Evolutionary conservation across 2,797 vertebrate species (phyloP).

Genomic region (Bovichtus diacanthus): DNA sequence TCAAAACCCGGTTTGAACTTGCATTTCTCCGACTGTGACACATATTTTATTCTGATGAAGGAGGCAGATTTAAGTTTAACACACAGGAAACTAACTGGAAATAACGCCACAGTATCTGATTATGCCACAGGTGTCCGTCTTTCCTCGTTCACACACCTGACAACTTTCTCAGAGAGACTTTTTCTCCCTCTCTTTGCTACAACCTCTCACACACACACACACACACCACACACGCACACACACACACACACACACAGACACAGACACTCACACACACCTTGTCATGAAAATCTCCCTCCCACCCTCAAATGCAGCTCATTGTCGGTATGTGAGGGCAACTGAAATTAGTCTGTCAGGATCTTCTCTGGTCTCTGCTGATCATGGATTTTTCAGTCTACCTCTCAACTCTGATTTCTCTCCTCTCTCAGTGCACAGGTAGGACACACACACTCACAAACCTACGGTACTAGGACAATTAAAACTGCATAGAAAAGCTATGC

Average conservation of each 20-base stretch:
- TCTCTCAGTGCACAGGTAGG: constrained; percentile 81
- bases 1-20: neutral
- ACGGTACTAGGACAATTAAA: neutral
- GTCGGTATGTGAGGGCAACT: constrained; percentile 57
- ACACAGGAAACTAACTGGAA: neutral
- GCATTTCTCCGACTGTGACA: neutral
- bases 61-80: neutral
- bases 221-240: constrained; percentile 35
- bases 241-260: constrained; percentile 26
- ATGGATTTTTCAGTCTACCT: constrained; percentile 79
- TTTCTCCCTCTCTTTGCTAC: neutral
- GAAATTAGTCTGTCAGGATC: constrained; percentile 44
- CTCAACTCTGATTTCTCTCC: constrained; percentile 62
- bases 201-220: constrained; percentile 16
- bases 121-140: constrained; percentile 52
- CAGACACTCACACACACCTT: constrained; percentile 34
- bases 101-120: neutral
- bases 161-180: constrained; percentile 7
- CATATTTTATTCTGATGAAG: neutral
- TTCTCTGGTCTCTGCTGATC: constrained; percentile 42
- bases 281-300: constrained; percentile 48
- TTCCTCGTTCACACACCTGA: constrained; percentile 6
- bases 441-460: constrained; percentile 9
- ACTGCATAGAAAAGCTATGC: neutral
- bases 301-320: constrained; percentile 30